Evolutionary conservation across 2,113 vertebrate species (phyloP).

Genomic region (Pseudonaja textilis): DNA sequence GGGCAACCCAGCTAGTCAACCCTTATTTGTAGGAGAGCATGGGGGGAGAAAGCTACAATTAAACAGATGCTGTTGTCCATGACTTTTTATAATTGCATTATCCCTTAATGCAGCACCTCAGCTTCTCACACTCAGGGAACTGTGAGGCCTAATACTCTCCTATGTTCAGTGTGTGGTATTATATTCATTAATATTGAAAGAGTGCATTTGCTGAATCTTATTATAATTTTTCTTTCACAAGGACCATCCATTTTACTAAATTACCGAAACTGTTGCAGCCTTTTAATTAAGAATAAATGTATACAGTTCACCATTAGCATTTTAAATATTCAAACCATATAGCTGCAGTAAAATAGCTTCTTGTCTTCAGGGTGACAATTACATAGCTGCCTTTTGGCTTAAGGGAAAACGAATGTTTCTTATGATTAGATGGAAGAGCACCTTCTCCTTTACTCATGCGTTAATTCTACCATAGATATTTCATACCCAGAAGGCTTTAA

Average conservation of each 20-base stretch:
- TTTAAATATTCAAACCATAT: background rate
- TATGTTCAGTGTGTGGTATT: conserved; percentile 14
- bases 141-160: conserved; percentile 8
- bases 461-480: background rate
- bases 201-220: conserved; percentile 13
- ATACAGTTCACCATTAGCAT: background rate
- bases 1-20: background rate
- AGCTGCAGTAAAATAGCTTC: background rate
- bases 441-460: background rate
- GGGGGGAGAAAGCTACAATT: background rate
- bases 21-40: background rate
- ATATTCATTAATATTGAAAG: conserved; percentile 30
- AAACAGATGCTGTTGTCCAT: background rate
- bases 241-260: conserved; percentile 22
- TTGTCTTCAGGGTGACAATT: background rate
- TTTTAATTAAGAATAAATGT: conserved; percentile 32
- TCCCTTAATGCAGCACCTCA: background rate
- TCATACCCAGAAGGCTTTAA: background rate
- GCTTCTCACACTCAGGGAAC: conserved; percentile 13
- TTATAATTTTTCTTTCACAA: conserved; percentile 15
- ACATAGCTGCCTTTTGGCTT: background rate
- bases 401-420: background rate
- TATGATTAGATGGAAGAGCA: background rate
- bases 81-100: conserved; percentile 18
- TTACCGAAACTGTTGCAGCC: conserved; percentile 6